Base-by-base conservation (phyloP, 1,140 invertebrate genomes). In the Nebria ingens region DNA sequence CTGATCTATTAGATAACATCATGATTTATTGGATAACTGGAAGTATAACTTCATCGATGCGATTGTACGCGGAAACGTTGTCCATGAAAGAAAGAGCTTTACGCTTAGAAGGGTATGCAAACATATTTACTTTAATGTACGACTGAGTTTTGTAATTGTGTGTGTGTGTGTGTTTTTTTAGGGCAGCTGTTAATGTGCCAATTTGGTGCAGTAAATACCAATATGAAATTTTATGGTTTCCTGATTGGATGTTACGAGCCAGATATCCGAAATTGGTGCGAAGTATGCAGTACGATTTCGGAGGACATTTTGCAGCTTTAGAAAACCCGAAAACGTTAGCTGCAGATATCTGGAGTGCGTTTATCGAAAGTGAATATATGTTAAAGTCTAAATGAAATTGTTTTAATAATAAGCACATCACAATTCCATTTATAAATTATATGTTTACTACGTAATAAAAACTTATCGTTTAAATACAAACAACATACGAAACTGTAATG, bases 221-320 rank as follows among this genome's bases (percentile, higher is more conserved):
- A 9, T 51, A 87, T 45, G 86, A 89, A 68, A 54, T 89, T 0
- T 1, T 67, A 0, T 80, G 81, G 54, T 56, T 66, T 11, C 75
- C 85, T 0, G 77, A 85, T 53, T 76, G 71, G 34, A 62, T 84
- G 13, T 59, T 88, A 1, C 69, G 70, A 51, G 69, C 76, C 1
- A 82, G 78, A 61, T 88, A 75, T 62, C 63, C 60, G 0, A 85
- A 88, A 64, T 58, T 89, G 3, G 71, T 87, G 2, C 79, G 83
- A 40, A 75, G 77, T 1, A 84, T 74, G 1, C 73, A 83, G 52
- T 61, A 79, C 20, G 61, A 73, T 1, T 72, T 78, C 4, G 90
- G 89, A 1, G 92, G 92, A 1, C 92, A 95, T 71, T 95, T 94
- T 66, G 85, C 85, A 6, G 89, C 87, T 0, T 78, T 93, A 57